Evolutionary conservation across 2,888 invertebrate species (phyloP), one percentile per base, ranked within the genome.

Genomic region (Rhaphigaster nebulosa): DNA sequence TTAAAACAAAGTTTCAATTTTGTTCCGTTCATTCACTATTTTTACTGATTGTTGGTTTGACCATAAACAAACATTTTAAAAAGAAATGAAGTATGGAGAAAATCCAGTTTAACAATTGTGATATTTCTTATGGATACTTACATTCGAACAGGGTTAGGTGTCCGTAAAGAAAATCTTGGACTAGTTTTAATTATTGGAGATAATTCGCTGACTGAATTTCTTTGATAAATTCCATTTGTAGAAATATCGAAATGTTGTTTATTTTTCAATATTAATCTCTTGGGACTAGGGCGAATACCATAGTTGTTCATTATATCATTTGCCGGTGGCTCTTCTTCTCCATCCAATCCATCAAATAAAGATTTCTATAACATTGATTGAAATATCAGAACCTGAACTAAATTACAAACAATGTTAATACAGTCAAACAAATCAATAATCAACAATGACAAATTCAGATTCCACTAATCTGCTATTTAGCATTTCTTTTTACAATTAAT

Each of bases 341-440:
- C 98, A 92, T 97, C 97, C 1, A 98, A 94, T 0, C 98, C 98
- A 93, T 98, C 98, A 94, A 98, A 98, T 0, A 98, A 94, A 0
- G 96, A 96, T 93, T 97, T 97, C 95, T 96, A 80, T 13, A 60
- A 87, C n/a, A 56, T 29, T 50, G 41, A 80, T n/a, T 38, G 5
- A 70, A n/a, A 87, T 23, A 65, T 65, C 15, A 29, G 65, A 45
- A 80, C 15, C 70, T 70, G 20, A 38, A 76, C 70, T 76, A 38
- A 20, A 76, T 76, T 76, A 76, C 8, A n/a, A n/a, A n/a, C n/a
- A n/a, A 38, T 6, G 10, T 76, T 76, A 29, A 38, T 12, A 76
- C 23, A 38, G n/a, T 29, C 8, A 65, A 29, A 15, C 18, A 29
- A 70, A 70, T 70, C 23, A 34, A 70, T 34, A 29, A 34, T 4